phyloP scores from a whole-genome alignment of 2,113 vertebrate genomes.

The Hoplias malabaricus region DNA sequence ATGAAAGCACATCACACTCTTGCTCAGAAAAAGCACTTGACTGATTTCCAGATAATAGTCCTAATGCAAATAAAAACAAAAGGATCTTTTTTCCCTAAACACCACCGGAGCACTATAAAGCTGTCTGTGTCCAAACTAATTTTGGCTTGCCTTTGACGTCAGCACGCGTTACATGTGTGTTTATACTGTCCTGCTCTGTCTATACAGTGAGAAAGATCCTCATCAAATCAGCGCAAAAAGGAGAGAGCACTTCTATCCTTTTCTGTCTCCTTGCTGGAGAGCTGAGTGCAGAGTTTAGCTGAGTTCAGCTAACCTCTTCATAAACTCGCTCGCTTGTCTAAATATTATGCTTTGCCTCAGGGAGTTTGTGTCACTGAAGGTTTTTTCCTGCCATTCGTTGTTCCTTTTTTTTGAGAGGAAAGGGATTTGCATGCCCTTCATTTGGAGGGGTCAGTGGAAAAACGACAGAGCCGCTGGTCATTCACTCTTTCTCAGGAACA shows the following conservation, averaged over 20 bases:
- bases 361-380: constrained; percentile 37
- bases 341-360: constrained; percentile 50
- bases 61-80: neutral
- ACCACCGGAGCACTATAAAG: neutral
- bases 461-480: constrained; percentile 32
- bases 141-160: neutral
- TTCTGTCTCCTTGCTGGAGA: neutral
- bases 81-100: neutral
- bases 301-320: constrained; percentile 54
- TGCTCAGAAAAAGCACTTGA: constrained; percentile 17
- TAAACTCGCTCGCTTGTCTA: constrained; percentile 48
- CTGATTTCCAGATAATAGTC: constrained; percentile 40
- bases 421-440: constrained; percentile 36
- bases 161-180: neutral
- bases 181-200: neutral
- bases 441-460: constrained; percentile 43
- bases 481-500: constrained; percentile 37
- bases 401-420: constrained; percentile 25
- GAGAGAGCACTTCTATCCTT: neutral
- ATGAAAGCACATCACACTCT: constrained; percentile 1
- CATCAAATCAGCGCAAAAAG: neutral
- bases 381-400: constrained; percentile 26
- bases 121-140: neutral
- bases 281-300: constrained; percentile 47
- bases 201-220: constrained; percentile 12